These are phyloP conservation scores for Tribolium castaneum DNA, from an alignment of 1,140 invertebrate genomes.

Conservation along the genomic window DNA sequence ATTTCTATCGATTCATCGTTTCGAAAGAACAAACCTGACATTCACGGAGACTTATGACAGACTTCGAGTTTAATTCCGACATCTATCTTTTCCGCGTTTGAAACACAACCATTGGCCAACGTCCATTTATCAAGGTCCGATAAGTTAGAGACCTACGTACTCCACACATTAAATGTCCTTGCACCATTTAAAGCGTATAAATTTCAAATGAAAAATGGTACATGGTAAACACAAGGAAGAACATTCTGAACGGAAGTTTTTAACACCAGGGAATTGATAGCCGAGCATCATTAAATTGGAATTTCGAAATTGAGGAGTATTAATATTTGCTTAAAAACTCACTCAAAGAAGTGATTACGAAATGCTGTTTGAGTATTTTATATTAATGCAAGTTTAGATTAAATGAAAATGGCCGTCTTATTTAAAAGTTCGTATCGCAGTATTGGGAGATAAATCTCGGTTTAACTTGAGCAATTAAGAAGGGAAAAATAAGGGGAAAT, in stretches of 20 bases:
- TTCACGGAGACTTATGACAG: constrained; percentile 45
- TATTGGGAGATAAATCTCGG: constrained; percentile 2
- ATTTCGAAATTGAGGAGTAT: constrained; percentile 12
- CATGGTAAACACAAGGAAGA: background rate
- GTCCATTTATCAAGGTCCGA: constrained; percentile 49
- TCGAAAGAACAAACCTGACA: constrained; percentile 44
- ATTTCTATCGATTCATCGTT: constrained; percentile 45
- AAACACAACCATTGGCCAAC: constrained; percentile 39
- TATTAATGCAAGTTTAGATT: constrained; percentile 17
- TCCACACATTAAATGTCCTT: constrained; percentile 39
- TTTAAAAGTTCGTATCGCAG: constrained; percentile 12
- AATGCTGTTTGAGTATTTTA: constrained; percentile 21
- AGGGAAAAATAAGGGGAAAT: constrained; percentile 8
- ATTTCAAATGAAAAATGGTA: constrained; percentile 34
- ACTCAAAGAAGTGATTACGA: constrained; percentile 10
- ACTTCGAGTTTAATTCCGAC: constrained; percentile 40
- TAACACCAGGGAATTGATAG: background rate
- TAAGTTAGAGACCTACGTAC: constrained; percentile 46
- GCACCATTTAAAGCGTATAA: constrained; percentile 16
- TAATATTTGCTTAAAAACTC: constrained; percentile 22
- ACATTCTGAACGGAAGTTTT: constrained; percentile 12
- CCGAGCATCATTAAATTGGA: background rate
- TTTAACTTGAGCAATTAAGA: constrained; percentile 32
- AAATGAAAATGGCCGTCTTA: constrained; percentile 5
- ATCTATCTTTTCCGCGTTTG: constrained; percentile 32